Conservation (phyloP, 2,113 vertebrate genomes). For the Rynchops niger region DNA sequence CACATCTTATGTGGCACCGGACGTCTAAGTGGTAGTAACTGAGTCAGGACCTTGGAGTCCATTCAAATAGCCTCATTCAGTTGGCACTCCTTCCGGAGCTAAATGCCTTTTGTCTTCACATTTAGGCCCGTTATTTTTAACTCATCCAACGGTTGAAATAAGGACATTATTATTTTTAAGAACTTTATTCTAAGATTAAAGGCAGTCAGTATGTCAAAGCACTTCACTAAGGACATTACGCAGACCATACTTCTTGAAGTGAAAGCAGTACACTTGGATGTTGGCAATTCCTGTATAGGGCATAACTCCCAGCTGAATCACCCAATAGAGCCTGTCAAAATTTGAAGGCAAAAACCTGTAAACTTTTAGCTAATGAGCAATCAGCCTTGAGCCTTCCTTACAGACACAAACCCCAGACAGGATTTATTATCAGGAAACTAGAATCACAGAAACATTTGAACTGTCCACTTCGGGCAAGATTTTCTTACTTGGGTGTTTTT, state of each 20-base stretch:
- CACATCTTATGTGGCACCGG: not conserved
- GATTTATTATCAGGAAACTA: not conserved
- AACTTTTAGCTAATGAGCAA: not conserved
- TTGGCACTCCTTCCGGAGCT: not conserved
- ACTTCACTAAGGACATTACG: not conserved
- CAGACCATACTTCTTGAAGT: not conserved
- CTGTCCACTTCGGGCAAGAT: not conserved
- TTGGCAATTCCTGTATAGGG: not conserved
- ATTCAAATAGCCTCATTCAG: not conserved
- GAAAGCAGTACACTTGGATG: not conserved
- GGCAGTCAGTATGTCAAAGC: accelerated
- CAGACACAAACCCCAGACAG: not conserved
- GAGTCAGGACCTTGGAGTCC: not conserved
- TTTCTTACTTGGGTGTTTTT: not conserved
- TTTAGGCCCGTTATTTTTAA: not conserved
- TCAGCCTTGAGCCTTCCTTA: not conserved
- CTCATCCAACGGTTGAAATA: not conserved
- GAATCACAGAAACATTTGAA: not conserved
- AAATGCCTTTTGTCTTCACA: not conserved
- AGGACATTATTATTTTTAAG: not conserved
- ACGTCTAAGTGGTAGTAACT: not conserved
- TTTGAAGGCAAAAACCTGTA: not conserved
- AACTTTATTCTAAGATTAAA: not conserved
- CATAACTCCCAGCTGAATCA: not conserved
- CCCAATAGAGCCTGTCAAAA: not conserved